phyloP scores from a whole-genome alignment of 2,113 vertebrate genomes.

The Cottus gobio region DNA sequence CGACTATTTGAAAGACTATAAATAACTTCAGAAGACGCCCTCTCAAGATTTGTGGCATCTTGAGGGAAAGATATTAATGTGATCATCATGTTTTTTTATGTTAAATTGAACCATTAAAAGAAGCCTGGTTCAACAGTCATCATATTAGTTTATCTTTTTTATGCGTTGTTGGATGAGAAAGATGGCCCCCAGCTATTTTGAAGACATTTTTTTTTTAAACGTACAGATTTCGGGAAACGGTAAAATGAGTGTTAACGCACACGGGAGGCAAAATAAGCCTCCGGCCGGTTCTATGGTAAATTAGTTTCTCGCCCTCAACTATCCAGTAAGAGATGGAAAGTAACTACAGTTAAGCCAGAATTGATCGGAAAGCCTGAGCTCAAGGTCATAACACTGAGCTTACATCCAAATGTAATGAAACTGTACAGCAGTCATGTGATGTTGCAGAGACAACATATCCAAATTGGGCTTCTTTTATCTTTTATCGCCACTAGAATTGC shows the following conservation, averaged over 20 bases:
- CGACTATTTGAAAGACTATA: conserved; percentile 18
- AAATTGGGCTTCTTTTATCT: background rate
- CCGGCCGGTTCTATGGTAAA: conserved; percentile 25
- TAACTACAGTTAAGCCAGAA: conserved; percentile 32
- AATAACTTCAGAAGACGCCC: conserved; percentile 10
- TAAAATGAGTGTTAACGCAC: conserved; percentile 21
- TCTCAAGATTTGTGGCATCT: background rate
- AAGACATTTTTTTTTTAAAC: conserved; percentile 29
- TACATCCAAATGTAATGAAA: conserved; percentile 41
- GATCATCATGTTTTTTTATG: conserved; percentile 15
- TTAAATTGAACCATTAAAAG: conserved; percentile 16
- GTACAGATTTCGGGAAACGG: conserved; percentile 12
- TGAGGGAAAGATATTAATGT: conserved; percentile 18
- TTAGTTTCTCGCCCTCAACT: background rate
- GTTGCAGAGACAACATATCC: conserved; percentile 39
- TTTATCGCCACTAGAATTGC: background rate
- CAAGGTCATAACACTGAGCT: conserved; percentile 40
- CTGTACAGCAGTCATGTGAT: conserved; percentile 7
- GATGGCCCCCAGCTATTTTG: conserved; percentile 22
- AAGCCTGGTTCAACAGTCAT: conserved; percentile 1
- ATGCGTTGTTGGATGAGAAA: background rate
- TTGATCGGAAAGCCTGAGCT: conserved; percentile 33
- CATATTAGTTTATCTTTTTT: conserved; percentile 6
- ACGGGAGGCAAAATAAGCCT: background rate
- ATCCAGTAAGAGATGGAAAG: conserved; percentile 38